Percentiles rank a stretch among this genome's conserved stretches.
Evolutionary conservation across 1,140 invertebrate genomes (phyloP).

Genomic region (Sminthurinus signatus): DNA sequence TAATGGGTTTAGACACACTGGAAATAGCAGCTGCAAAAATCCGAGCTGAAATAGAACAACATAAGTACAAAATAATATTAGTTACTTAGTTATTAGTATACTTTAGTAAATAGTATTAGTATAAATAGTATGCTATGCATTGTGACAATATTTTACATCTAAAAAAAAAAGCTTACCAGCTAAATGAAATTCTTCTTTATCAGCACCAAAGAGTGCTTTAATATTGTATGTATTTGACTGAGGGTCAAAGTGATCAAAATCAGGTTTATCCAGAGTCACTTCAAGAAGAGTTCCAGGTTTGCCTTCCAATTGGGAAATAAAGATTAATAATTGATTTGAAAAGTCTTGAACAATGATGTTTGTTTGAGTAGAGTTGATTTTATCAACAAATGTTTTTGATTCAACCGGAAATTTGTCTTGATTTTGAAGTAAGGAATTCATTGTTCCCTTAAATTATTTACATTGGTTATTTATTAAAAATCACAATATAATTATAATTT

Average conservation of each 20-base stretch:
- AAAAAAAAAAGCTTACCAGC: too few relatives aligned
- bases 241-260: constrained; percentile 4
- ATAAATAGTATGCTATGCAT: too few relatives aligned
- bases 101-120: too few relatives aligned
- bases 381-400: neutral
- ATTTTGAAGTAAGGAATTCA: neutral
- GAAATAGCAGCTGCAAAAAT: constrained; percentile 13
- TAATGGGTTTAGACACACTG: constrained; percentile 18
- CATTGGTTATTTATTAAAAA: neutral
- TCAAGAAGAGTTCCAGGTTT: neutral
- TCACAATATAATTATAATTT: too few relatives aligned
- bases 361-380: neutral
- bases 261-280: constrained; percentile 1
- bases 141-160: too few relatives aligned
- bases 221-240: constrained; percentile 18
- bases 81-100: too few relatives aligned
- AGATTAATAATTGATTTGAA: neutral
- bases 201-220: constrained; percentile 21
- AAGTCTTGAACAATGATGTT: constrained; percentile 1
- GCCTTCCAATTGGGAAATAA: neutral
- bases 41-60: too few relatives aligned
- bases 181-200: constrained; percentile 25
- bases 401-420: neutral
- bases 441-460: neutral
- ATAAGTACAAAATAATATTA: too few relatives aligned